Evolutionary conservation across 2,113 vertebrate genomes (phyloP).

Genomic region (Caloenas nicobarica): DNA sequence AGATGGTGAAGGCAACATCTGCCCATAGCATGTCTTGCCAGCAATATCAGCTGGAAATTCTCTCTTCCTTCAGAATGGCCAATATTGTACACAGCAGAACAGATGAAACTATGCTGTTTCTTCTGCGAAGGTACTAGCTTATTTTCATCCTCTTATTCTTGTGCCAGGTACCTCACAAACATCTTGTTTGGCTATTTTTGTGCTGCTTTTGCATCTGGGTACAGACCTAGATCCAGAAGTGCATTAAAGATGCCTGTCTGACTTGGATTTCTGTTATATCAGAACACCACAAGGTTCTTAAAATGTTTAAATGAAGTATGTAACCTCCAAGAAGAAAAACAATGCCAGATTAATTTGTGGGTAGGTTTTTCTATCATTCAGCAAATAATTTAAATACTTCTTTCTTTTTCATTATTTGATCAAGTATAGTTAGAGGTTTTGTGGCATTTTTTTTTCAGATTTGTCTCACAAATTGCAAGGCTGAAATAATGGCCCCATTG

Average conservation of each 20-base stretch:
- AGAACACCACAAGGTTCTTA: not conserved
- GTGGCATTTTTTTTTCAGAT: not conserved
- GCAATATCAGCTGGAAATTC: not conserved
- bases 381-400: not conserved
- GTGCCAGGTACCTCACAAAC: not conserved
- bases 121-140: not conserved
- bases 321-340: not conserved
- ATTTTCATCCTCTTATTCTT: not conserved
- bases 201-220: not conserved
- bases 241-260: not conserved
- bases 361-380: not conserved
- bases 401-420: not conserved
- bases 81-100: not conserved
- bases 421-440: not conserved
- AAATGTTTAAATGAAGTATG: not conserved
- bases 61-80: not conserved
- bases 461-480: not conserved
- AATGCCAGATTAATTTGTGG: not conserved
- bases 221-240: not conserved
- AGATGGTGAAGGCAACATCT: not conserved
- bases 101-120: not conserved
- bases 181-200: not conserved
- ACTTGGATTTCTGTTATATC: not conserved
- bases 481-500: not conserved
- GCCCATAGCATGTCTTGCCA: not conserved